A percentile compares a stretch with the other conserved stretches of the same genome.
phyloP scores from a whole-genome alignment of 2,888 invertebrate species.

The Ectropis crepuscularia region DNA sequence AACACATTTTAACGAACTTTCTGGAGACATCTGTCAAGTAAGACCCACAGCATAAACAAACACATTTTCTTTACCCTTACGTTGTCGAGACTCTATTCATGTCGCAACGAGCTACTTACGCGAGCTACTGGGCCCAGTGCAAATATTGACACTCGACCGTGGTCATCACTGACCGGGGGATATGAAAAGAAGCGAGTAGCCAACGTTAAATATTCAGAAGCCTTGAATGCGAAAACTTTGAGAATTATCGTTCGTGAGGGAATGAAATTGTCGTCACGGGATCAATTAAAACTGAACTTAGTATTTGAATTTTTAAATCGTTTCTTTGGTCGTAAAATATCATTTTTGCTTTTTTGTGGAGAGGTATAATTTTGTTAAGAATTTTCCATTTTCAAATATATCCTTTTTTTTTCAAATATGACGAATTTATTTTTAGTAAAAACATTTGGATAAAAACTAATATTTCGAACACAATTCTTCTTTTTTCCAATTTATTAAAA shows the following conservation, averaged over 20 bases:
- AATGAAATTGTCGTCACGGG: conserved; percentile 36
- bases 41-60: conserved; percentile 58
- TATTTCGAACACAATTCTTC: too few relatives aligned
- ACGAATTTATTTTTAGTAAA: neutral
- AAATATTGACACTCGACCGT: conserved; percentile 75
- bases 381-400: neutral
- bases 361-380: neutral
- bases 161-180: conserved; percentile 78
- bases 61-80: conserved; percentile 44
- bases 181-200: conserved; percentile 58
- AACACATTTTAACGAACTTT: neutral
- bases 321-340: conserved; percentile 24
- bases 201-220: conserved; percentile 59
- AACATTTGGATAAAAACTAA: too few relatives aligned
- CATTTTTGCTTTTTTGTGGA: neutral
- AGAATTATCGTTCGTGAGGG: conserved; percentile 34
- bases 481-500: too few relatives aligned
- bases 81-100: conserved; percentile 70
- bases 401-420: neutral
- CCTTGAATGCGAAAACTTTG: conserved; percentile 40
- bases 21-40: conserved; percentile 8
- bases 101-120: conserved; percentile 76
- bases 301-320: conserved; percentile 34
- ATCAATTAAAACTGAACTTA: conserved; percentile 35
- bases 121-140: conserved; percentile 60